Evolutionary conservation across 2,113 vertebrate species (phyloP), one percentile per base, ranked within the genome.

Genomic region (Poeciliopsis prolifica): DNA sequence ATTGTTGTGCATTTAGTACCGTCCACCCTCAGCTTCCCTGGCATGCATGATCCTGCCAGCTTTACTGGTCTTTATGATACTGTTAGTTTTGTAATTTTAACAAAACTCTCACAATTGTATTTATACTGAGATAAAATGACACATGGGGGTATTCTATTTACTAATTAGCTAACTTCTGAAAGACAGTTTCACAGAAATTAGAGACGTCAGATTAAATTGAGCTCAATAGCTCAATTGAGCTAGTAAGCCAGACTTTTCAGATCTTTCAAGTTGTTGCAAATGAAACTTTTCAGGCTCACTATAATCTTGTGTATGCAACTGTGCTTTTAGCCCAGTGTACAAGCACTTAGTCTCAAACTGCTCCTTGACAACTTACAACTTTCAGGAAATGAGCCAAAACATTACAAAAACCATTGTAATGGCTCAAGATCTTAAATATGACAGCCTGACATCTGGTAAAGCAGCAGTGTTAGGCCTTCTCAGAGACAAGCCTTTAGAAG

Each of bases 371-470:
- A 82, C 68, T 86, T 60, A 88, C 89, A 77, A 77, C 81, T 80
- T 87, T 75, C 5, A 65, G 82, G 80, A 92, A 80, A 78, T 5
- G 1, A 60, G 89, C 89, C 88, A 91, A 86, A 75, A 72, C n/a
- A 5, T 85, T 88, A 74, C 77, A 80, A 72, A 87, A 80, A 86
- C 37, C 66, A 62, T 51, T 61, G 74, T 84, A 84, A 77, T 82
- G 71, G 81, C 80, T 54, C 24, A 48, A 5, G 71, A 80, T 62
- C 29, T 82, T 51, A 65, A 86, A 70, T 84, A 82, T 68, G 77
- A 86, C 74, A 83, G 78, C 76, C 82, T 72, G 82, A 89, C 92
- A 91, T 90, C 84, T 87, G 86, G 78, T 80, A 77, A 75, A 80
- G 66, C 75, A 78, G 82, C 80, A 82, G 82, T 72, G 78, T 80